Evolutionary conservation across 2,888 invertebrate genomes (phyloP), one percentile per base, ranked within the genome.

Genomic region (Phyllotreta striolata): DNA sequence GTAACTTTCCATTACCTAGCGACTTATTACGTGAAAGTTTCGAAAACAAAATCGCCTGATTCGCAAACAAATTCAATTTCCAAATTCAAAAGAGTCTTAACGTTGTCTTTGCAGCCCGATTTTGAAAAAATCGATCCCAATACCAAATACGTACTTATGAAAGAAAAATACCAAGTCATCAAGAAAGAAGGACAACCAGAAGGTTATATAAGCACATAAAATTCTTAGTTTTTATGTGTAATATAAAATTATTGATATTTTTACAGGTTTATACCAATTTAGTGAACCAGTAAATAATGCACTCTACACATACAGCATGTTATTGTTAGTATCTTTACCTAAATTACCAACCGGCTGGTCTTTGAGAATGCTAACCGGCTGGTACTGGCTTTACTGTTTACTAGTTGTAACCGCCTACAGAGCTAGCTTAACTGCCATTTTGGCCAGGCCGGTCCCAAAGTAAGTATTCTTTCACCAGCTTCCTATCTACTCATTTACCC

Each of bases 341-440:
- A 87, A 86, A 74, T 83, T 93, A 70, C 93, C 93, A 0, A 84
- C 85, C 10, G 91, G 90, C 10, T 93, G 93, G 93, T 89, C 93
- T 0, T 83, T 94, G 44, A 84, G 93, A 39, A 83, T 93, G 35
- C 83, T 94, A 9, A 92, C 93, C 1, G 93, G 94, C 0, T 93
- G 92, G 89, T 94, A 93, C 81, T 94, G 93, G 93, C 79, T 93
- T 1, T 95, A 93, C 77, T 91, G 91, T 74, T 88, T 93, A 66
- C 83, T 93, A 3, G 85, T 93, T 4, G 90, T 91, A 0, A 91
- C 92, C 0, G 87, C 91, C 0, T 95, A 95, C 77, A 83, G 90
- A 74, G 93, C 93, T 0, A 93, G 92, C 73, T 89, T 94, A 87
- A 93, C 93, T 0, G 93, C 93, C 0, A 91, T 92, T 57, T 82